Conservation (phyloP, 2,888 invertebrate species). For the Physocephala rufipes region DNA sequence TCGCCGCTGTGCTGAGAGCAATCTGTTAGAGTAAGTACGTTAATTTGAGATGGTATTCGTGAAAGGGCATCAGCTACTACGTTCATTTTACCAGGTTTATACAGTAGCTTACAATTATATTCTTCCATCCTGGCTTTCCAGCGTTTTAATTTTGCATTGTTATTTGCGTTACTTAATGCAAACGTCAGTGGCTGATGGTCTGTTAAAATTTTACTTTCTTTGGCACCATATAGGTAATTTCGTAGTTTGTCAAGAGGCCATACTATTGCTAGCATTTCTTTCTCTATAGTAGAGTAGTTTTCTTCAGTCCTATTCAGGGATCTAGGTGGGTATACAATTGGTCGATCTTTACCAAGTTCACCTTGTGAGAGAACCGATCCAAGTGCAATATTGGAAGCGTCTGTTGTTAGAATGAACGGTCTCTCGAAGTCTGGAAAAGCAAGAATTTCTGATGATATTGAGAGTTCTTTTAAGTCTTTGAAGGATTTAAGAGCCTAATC, state of each 20-base stretch:
- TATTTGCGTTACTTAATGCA: neutral
- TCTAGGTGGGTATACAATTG: conserved; percentile 28
- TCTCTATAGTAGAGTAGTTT: conserved; percentile 34
- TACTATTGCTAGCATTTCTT: conserved; percentile 39
- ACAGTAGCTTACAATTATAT: neutral
- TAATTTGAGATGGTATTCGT: conserved; percentile 15
- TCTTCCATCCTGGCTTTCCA: conserved; percentile 1
- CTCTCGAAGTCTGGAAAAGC: conserved; percentile 44
- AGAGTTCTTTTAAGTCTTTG: conserved; percentile 28
- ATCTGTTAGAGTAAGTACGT: neutral
- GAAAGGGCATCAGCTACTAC: conserved; percentile 23
- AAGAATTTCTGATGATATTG: conserved; percentile 37
- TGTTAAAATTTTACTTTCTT: conserved; percentile 26
- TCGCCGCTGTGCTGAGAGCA: neutral
- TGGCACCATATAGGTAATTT: conserved; percentile 33
- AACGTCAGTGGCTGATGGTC: conserved; percentile 23
- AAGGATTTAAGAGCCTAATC: conserved; percentile 34
- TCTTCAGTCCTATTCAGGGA: conserved; percentile 35
- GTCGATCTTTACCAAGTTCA: conserved; percentile 32
- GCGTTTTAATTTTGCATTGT: too few species aligned
- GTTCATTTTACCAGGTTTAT: neutral
- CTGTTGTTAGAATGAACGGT: conserved; percentile 42
- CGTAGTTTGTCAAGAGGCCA: conserved; percentile 34
- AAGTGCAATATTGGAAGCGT: conserved; percentile 41
- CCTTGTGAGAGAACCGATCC: conserved; percentile 41